Percentiles rank a stretch among this genome's conserved stretches.
phyloP scores from a whole-genome alignment of 2,888 invertebrate species.

The Bibio marci region DNA sequence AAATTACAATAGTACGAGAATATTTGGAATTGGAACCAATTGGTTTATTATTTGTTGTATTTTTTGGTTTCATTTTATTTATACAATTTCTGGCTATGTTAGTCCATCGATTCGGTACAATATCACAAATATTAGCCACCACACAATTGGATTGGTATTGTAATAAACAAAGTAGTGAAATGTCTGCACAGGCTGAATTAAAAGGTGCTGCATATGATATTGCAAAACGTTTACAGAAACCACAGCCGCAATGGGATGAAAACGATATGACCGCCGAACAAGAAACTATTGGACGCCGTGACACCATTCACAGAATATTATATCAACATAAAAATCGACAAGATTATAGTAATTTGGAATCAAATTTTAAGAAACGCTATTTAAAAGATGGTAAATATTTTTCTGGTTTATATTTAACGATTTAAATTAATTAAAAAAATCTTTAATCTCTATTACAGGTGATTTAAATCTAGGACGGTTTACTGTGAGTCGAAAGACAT shows the following conservation, averaged over 20 bases:
- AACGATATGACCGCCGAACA: constrained; percentile 18
- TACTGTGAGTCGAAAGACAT: constrained; percentile 23
- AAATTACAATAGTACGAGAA: constrained; percentile 36
- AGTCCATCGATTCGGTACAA: constrained; percentile 55
- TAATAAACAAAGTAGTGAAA: constrained; percentile 3
- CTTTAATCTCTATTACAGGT: constrained; percentile 9
- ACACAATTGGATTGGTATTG: constrained; percentile 37
- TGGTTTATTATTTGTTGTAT: constrained; percentile 53
- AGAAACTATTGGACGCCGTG: constrained; percentile 16
- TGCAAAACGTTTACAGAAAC: constrained; percentile 35
- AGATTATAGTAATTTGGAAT: constrained; percentile 26
- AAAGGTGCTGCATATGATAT: constrained; percentile 43
- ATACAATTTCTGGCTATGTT: constrained; percentile 61
- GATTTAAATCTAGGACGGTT: constrained; percentile 22
- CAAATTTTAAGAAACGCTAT: constrained; percentile 24
- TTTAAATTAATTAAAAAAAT: constrained; percentile 1
- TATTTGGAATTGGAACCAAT: constrained; percentile 54
- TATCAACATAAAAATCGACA: constrained; percentile 16
- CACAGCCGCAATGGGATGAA: constrained; percentile 22
- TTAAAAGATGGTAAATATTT: constrained; percentile 17
- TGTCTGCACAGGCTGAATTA: constrained; percentile 32
- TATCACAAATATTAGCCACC: constrained; percentile 55
- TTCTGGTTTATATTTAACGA: background rate
- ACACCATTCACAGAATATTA: constrained; percentile 23
- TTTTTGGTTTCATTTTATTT: constrained; percentile 49